Conservation (phyloP, 1,140 invertebrate species). For the Scaptodrosophila lebanonensis region DNA sequence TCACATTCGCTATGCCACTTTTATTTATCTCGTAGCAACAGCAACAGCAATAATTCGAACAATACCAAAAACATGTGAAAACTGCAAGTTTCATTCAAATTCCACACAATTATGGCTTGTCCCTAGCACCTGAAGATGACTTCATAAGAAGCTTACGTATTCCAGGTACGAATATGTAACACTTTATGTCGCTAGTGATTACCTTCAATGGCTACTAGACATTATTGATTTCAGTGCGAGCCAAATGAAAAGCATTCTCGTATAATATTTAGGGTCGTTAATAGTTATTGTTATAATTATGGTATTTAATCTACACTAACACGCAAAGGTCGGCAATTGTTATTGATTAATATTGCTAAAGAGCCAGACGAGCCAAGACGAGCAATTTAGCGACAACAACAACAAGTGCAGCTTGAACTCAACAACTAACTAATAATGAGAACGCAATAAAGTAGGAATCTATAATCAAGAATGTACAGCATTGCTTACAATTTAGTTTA, state of each 20-base stretch:
- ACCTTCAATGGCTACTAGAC: conserved; percentile 16
- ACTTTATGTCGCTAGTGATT: too few species aligned
- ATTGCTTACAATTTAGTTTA: conserved; percentile 1
- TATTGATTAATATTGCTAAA: conserved; percentile 62
- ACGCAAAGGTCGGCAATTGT: conserved; percentile 61
- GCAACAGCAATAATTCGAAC: too few species aligned
- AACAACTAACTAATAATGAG: conserved; percentile 27
- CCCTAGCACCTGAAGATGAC: conserved; percentile 5
- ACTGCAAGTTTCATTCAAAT: conserved; percentile 34
- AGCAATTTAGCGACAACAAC: conserved; percentile 46
- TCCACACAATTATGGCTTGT: conserved; percentile 37
- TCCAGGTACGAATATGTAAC: too few species aligned
- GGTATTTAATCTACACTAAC: conserved; percentile 45
- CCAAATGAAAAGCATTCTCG: conserved; percentile 20
- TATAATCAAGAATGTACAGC: too few species aligned
- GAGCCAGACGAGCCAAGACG: conserved; percentile 39
- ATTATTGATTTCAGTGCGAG: conserved; percentile 54
- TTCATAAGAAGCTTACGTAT: conserved; percentile 2
- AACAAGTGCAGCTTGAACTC: conserved; percentile 21
- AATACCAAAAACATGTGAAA: too few species aligned
- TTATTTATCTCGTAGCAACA: too few species aligned
- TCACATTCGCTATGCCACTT: too few species aligned
- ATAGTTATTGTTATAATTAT: conserved; percentile 26
- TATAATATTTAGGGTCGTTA: conserved; percentile 22
- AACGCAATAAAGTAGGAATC: too few species aligned